A percentile compares a stretch with the other conserved stretches of the same genome.
Conservation (phyloP, 1,140 invertebrate genomes). For the Caenorhabditis brenneri region DNA sequence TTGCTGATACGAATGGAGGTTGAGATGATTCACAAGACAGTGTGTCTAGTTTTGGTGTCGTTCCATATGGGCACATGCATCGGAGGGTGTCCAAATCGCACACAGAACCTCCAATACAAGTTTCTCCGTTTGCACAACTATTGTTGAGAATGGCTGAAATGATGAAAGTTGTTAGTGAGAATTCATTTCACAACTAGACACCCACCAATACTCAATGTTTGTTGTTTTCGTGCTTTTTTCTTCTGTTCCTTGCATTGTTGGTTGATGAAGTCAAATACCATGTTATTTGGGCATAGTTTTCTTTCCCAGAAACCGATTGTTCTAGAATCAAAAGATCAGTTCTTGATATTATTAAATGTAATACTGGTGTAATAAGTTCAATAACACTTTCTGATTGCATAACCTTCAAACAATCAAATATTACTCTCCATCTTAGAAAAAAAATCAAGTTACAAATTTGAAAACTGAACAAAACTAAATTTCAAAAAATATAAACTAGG, state of each 20-base stretch:
- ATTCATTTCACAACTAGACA: neutral
- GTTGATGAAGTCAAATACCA: slow-evolving; percentile 68
- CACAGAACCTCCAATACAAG: slow-evolving; percentile 70
- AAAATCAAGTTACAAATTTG: too few relatives aligned
- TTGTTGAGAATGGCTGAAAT: slow-evolving; percentile 68
- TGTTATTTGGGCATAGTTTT: slow-evolving; percentile 64
- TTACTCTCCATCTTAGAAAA: too few relatives aligned
- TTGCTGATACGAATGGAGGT: slow-evolving; percentile 16
- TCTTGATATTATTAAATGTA: too few relatives aligned
- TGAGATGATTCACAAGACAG: slow-evolving; percentile 61
- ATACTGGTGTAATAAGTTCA: too few relatives aligned
- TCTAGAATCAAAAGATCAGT: slow-evolving; percentile 48
- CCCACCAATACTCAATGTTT: slow-evolving; percentile 63
- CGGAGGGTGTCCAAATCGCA: slow-evolving; percentile 60
- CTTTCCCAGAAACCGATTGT: slow-evolving; percentile 67
- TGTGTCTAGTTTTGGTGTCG: slow-evolving; percentile 66
- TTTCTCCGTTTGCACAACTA: slow-evolving; percentile 66
- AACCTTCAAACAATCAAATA: too few relatives aligned
- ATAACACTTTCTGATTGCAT: too few relatives aligned
- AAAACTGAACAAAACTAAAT: too few relatives aligned
- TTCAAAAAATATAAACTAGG: too few relatives aligned
- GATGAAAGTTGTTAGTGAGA: slow-evolving; percentile 9
- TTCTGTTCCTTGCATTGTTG: slow-evolving; percentile 63
- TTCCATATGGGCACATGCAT: slow-evolving; percentile 68
- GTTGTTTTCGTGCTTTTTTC: slow-evolving; percentile 56